phyloP scores from a whole-genome alignment of 2,888 invertebrate genomes.

The Oeneis ivallda region DNA sequence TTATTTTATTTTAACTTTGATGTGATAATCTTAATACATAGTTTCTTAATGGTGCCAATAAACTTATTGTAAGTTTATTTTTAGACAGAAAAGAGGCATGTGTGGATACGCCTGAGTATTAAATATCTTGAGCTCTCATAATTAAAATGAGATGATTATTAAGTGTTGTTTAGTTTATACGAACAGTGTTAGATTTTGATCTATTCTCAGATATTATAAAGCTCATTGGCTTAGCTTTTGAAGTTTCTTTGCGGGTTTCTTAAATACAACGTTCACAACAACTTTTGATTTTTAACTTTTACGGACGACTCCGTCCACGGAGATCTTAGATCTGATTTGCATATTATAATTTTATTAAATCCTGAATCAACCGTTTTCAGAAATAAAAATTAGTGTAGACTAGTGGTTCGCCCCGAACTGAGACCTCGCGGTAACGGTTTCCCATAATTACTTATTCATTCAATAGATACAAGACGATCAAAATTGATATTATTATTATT shows the following conservation, averaged over 20 bases:
- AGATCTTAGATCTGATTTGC: background rate
- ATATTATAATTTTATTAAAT: too few relatives aligned
- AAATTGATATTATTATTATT: too few relatives aligned
- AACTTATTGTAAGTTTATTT: constrained; percentile 39
- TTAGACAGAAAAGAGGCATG: constrained; percentile 32
- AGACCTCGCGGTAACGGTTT: too few relatives aligned
- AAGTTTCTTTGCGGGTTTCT: background rate
- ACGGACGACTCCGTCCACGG: background rate
- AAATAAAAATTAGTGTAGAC: too few relatives aligned
- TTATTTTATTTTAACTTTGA: constrained; percentile 17
- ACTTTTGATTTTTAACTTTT: background rate
- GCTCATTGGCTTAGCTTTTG: background rate
- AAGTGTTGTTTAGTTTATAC: background rate
- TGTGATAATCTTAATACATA: constrained; percentile 18
- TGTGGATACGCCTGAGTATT: constrained; percentile 24
- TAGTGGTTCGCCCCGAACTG: too few relatives aligned
- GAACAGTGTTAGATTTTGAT: background rate
- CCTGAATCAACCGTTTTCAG: too few relatives aligned
- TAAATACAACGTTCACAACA: background rate
- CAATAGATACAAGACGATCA: too few relatives aligned
- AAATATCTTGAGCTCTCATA: constrained; percentile 4
- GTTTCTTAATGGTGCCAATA: constrained; percentile 31
- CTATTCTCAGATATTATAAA: background rate
- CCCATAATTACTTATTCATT: too few relatives aligned
- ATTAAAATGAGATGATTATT: constrained; percentile 4